Evolutionary conservation across 2,113 vertebrate species (phyloP).

Genomic region (Brienomyrus longianalis): DNA sequence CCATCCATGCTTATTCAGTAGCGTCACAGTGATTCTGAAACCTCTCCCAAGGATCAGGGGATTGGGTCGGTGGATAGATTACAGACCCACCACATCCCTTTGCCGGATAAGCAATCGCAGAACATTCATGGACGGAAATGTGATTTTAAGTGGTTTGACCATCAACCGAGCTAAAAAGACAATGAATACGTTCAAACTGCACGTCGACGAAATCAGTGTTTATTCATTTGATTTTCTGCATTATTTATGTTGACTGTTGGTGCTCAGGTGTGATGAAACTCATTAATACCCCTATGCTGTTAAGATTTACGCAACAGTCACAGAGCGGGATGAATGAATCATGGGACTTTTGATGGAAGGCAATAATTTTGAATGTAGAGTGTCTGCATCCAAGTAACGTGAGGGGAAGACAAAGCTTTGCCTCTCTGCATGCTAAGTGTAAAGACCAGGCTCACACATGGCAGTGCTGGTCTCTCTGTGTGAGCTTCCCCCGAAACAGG

Average conservation of each 20-base stretch:
- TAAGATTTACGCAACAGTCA: neutral
- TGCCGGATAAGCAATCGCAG: neutral
- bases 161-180: neutral
- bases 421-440: neutral
- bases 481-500: conserved; percentile 13
- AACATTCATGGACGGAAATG: neutral
- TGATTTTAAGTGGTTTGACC: neutral
- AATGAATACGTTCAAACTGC: neutral
- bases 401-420: neutral
- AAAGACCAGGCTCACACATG: neutral
- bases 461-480: neutral
- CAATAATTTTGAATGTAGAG: neutral
- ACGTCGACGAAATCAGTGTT: neutral
- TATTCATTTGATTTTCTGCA: neutral
- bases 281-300: neutral
- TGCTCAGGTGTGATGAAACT: neutral
- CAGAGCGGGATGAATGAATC: neutral
- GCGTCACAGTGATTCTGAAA: neutral
- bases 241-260: neutral
- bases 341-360: neutral
- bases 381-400: neutral
- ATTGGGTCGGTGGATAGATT: neutral
- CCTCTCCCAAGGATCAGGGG: neutral
- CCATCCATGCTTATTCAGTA: neutral
- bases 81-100: neutral